Conservation (phyloP, 2,888 invertebrate genomes). For the Dorcus parallelipipedus region DNA sequence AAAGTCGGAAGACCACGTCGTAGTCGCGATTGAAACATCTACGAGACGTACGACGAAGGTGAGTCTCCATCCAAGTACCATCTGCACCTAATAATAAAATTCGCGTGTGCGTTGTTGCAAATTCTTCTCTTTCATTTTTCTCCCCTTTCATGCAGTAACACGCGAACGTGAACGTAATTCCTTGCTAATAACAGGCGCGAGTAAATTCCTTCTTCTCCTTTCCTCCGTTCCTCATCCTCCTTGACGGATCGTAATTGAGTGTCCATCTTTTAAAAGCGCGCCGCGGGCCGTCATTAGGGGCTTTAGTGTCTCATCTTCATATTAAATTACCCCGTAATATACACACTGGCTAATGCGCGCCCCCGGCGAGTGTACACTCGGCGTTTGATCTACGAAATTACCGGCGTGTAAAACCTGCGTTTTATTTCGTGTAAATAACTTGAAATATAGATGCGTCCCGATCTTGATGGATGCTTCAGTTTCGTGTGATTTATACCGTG, state of each 20-base stretch:
- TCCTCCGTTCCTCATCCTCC: too few species aligned
- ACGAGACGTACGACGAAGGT: constrained; percentile 12
- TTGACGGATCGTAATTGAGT: background rate
- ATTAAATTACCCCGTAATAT: constrained; percentile 2
- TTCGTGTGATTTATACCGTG: too few species aligned
- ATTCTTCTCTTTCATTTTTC: too few species aligned
- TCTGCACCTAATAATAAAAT: background rate
- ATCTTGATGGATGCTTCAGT: too few species aligned
- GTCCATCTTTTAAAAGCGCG: constrained; percentile 2
- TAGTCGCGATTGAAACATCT: constrained; percentile 77
- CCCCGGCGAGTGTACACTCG: background rate
- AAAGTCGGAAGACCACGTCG: constrained; percentile 86
- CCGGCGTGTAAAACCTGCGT: constrained; percentile 1
- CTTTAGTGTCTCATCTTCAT: constrained; percentile 3
- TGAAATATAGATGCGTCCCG: background rate
- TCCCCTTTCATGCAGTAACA: too few species aligned
- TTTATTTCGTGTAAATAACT: background rate
- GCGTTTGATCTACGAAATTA: constrained; percentile 2
- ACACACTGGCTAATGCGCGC: background rate
- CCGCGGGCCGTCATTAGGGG: background rate
- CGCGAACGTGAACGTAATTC: too few species aligned
- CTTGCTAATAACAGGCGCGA: too few species aligned
- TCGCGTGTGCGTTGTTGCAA: too few species aligned
- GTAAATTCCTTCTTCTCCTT: too few species aligned
- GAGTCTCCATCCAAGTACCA: background rate